These are phyloP conservation scores for Endotricha flammealis DNA, from an alignment of 2,888 invertebrate genomes.

Conservation along the genomic window DNA sequence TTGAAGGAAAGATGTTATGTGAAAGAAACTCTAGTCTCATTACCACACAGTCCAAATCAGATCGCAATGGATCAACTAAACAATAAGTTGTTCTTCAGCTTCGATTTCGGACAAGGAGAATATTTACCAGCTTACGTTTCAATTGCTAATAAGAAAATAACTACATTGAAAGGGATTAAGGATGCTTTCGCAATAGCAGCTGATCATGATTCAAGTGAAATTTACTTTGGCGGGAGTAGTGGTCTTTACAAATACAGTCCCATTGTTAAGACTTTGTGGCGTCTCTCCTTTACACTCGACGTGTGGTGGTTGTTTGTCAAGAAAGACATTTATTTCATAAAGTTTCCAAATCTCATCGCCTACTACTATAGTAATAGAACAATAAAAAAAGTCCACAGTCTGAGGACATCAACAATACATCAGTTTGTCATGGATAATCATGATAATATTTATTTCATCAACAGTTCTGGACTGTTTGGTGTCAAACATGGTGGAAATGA, in stretches of 20 bases:
- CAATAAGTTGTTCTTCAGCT: conserved; percentile 58
- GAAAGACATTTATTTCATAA: conserved; percentile 48
- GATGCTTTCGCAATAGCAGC: conserved; percentile 59
- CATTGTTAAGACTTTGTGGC: conserved; percentile 31
- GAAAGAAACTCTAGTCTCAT: conserved; percentile 43
- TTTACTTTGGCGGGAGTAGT: conserved; percentile 61
- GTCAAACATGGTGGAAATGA: conserved; percentile 29
- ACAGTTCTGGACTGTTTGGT: conserved; percentile 51
- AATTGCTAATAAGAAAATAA: conserved; percentile 44
- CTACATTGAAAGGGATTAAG: conserved; percentile 53
- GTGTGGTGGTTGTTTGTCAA: conserved; percentile 61
- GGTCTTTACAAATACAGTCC: conserved; percentile 58
- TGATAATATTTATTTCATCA: conserved; percentile 52
- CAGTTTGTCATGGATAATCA: conserved; percentile 55
- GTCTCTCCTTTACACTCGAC: conserved; percentile 45
- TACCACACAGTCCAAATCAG: conserved; percentile 60
- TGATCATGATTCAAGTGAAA: conserved; percentile 33
- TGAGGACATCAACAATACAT: conserved; percentile 39
- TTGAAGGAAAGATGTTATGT: conserved; percentile 43
- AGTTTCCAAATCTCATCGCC: conserved; percentile 52
- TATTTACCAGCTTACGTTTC: conserved; percentile 47
- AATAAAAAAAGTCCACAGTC: too few relatives aligned
- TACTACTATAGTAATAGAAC: conserved; percentile 45
- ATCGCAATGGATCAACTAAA: conserved; percentile 44
- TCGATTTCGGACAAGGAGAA: conserved; percentile 57